Evolutionary conservation across 2,888 invertebrate genomes (phyloP), one percentile per base, ranked within the genome.

Genomic region (Hedychridium roseum): DNA sequence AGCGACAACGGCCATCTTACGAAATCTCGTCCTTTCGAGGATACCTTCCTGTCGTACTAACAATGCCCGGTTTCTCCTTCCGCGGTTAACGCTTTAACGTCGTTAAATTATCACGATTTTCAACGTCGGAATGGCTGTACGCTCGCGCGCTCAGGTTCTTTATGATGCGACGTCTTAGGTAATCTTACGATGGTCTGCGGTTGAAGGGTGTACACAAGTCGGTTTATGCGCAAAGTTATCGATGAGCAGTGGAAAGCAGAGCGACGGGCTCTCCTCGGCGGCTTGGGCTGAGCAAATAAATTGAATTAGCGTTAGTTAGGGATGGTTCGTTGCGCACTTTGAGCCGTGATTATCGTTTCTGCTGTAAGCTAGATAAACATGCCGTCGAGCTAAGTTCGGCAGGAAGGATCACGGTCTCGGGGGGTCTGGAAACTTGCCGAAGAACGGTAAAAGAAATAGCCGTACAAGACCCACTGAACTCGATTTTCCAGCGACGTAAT

Each of bases 281-380:
- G 23, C 27, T 17, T 35, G 41, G 32, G 23, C 37, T 44, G 34
- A 57, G 52, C 51, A 57, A 57, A 57, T 45, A 57, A 67, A 65
- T 58, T 54, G 47, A 57, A 67, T 68, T 68, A 69, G 56, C 43
- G 38, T 45, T 32, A 56, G 54, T 63, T 56, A 57, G 57, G 44
- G 41, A 43, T 56, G 51, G 57, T 53, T 57, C 56, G 58, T 46
- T 57, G 65, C 63, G 55, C 61, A 59, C 67, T 68, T 68, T 66
- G 65, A 57, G 55, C 56, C 54, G 49, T 49, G 71, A 71, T 72
- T 70, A 74, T 69, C 64, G 63, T 57, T 63, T 48, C 38, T 34
- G 16, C 2, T 12, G n/a, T n/a, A n/a, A n/a, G n/a, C n/a, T n/a
- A n/a, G n/a, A n/a, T n/a, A n/a, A n/a, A n/a, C n/a, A n/a, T n/a